phyloP scores from a whole-genome alignment of 1,140 invertebrate genomes.

The Frieseomelitta varia region DNA sequence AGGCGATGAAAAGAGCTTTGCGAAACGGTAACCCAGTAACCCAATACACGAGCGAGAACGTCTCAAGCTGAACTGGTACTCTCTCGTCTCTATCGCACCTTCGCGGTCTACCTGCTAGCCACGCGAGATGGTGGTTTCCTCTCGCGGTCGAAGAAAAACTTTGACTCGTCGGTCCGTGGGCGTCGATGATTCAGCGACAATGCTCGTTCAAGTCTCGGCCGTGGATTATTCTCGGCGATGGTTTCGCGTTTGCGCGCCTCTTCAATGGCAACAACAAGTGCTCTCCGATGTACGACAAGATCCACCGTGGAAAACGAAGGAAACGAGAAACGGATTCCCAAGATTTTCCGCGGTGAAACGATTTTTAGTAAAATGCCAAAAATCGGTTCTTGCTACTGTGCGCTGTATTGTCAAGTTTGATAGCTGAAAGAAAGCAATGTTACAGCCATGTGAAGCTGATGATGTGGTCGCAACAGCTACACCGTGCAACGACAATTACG shows the following conservation, averaged over 20 bases:
- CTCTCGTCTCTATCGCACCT: not conserved
- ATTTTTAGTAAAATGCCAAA: not conserved
- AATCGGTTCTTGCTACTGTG: not conserved
- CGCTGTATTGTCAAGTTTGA: not conserved
- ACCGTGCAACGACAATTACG: not conserved
- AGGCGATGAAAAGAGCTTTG: conserved; percentile 22
- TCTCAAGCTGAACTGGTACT: not conserved
- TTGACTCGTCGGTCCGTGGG: conserved; percentile 24
- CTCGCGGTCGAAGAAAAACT: conserved; percentile 19
- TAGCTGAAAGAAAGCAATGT: too few species aligned
- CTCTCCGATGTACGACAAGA: not conserved
- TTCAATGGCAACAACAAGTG: conserved; percentile 14
- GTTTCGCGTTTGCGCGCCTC: conserved; percentile 38
- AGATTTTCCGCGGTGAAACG: not conserved
- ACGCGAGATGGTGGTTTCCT: not conserved
- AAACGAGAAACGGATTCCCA: not conserved
- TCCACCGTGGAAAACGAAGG: not conserved
- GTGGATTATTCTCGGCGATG: conserved; percentile 14
- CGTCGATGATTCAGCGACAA: conserved; percentile 50
- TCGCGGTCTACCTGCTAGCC: not conserved
- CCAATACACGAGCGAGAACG: conserved; percentile 38
- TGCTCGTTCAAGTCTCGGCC: not conserved
- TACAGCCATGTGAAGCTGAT: not conserved
- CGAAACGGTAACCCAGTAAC: conserved; percentile 57
- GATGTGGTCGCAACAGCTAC: not conserved